Evolutionary conservation across 2,797 vertebrate species (phyloP), one percentile per base, ranked within the genome.

Genomic region (Sciurus vulgaris): DNA sequence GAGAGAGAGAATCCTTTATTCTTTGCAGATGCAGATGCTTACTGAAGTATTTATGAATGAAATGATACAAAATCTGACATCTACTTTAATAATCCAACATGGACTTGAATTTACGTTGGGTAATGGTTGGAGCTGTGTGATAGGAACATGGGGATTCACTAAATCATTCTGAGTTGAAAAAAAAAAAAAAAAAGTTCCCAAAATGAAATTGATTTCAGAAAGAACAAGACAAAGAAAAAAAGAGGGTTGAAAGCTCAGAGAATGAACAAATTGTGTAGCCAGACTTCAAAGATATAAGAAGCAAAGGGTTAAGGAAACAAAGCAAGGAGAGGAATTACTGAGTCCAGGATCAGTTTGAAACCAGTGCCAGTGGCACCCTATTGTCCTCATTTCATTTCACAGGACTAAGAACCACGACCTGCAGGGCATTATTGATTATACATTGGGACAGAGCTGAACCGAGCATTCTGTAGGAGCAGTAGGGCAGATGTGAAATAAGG

Each of bases 51-150:
- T 92, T 90, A 85, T 77, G 65, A 91, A 33, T 56, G 28, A 90
- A 95, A 65, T 90, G 18, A 90, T 38, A 38, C 33, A 83, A 82
- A 30, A 38, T 28, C 44, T 94, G 56, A 26, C 38, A 61, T 92
- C 85, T 92, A 28, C 65, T 94, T 85, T 92, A 72, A 89, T 93
- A 87, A 93, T 59, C 11, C 35, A 93, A 41, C 38, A 38, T 38
- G 9, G 69, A 38, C 12, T 94, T 88, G 7, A 69, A 35, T 10
- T 94, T 88, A 61, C 69, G 56, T 67, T 89, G 78, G 78, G 61
- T 70, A 63, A 81, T 61, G 81, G 78, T 73, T 93, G 74, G 82
- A 91, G 33, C 51, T 84, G 56, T 41, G 20, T 61, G 13, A 77
- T 86, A 15, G 41, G 35, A 59, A 54, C 41, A 54, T 81, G 44